Evolutionary conservation across 1,140 invertebrate species (phyloP).

Genomic region (Idris sp.): DNA sequence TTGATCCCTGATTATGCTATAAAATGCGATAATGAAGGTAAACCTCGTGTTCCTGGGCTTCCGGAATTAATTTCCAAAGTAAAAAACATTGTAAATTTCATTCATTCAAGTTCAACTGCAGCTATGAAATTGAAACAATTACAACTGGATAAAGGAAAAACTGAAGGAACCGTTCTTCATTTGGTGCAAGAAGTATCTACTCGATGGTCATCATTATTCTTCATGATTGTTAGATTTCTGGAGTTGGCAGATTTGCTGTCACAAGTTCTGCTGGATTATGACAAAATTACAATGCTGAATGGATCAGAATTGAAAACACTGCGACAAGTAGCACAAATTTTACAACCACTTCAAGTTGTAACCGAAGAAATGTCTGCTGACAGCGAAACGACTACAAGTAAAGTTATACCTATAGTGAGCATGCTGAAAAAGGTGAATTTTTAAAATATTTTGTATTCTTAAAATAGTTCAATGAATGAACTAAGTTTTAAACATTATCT

Average conservation of each 20-base stretch:
- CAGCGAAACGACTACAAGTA: conserved; percentile 13
- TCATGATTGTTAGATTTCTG: conserved; percentile 6
- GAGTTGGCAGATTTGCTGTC: conserved; percentile 1
- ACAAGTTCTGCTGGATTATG: neutral
- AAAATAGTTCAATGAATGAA: no score
- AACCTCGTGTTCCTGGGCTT: conserved; percentile 12
- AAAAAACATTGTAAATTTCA: conserved; percentile 10
- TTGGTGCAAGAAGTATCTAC: conserved; percentile 10
- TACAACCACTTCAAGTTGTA: conserved; percentile 15
- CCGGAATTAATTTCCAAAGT: conserved; percentile 19
- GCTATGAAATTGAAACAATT: neutral
- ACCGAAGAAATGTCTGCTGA: conserved; percentile 15
- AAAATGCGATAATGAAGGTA: conserved; percentile 5
- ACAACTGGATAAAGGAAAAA: conserved; percentile 5
- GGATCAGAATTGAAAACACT: conserved; percentile 5
- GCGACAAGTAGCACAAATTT: neutral
- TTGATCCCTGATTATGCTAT: conserved; percentile 12
- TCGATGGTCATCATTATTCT: conserved; percentile 5
- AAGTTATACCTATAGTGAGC: conserved; percentile 14
- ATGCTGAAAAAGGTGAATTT: conserved; percentile 11
- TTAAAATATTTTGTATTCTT: no score
- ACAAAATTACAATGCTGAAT: conserved; percentile 7
- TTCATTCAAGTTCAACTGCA: neutral
- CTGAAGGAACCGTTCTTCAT: conserved; percentile 7
- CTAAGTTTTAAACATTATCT: neutral